Conservation (phyloP, 1,140 invertebrate genomes). For the Muscidifurax raptorellus region DNA sequence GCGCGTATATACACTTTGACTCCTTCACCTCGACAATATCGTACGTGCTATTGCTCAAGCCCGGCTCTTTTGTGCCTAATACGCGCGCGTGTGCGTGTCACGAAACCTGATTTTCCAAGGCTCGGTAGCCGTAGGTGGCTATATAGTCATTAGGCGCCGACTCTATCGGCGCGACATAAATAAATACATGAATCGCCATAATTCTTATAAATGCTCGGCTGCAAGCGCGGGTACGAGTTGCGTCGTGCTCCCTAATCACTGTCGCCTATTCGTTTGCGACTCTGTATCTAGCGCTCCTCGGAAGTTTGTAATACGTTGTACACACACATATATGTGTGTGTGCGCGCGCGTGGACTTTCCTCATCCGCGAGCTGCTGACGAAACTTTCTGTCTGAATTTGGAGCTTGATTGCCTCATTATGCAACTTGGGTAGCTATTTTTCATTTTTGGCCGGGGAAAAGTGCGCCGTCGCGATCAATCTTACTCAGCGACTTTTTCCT, state of each 20-base stretch:
- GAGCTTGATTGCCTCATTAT: slow-evolving; percentile 10
- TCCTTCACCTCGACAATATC: not conserved
- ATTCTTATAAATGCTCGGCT: not conserved
- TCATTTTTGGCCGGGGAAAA: slow-evolving; percentile 12
- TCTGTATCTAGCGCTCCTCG: not conserved
- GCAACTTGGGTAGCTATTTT: slow-evolving; percentile 32
- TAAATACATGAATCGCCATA: slow-evolving; percentile 23
- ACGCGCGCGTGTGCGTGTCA: not conserved
- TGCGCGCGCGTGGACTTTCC: slow-evolving; percentile 4
- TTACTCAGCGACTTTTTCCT: slow-evolving; percentile 18
- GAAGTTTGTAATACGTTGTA: not conserved
- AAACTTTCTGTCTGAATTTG: slow-evolving; percentile 2
- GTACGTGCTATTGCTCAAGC: not conserved
- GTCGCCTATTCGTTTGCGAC: slow-evolving; percentile 5
- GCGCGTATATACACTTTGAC: not conserved
- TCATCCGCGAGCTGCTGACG: not conserved
- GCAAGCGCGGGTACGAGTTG: not conserved
- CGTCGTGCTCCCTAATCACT: slow-evolving; percentile 1
- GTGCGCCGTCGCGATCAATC: slow-evolving; percentile 14
- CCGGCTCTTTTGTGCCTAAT: slow-evolving; percentile 3
- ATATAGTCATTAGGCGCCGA: slow-evolving; percentile 22
- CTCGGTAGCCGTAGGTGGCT: slow-evolving; percentile 30
- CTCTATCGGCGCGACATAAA: not conserved
- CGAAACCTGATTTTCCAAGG: slow-evolving; percentile 27
- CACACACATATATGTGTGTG: too few species aligned